Base-by-base conservation (phyloP, 2,888 invertebrate genomes). In the Protula sp. region DNA sequence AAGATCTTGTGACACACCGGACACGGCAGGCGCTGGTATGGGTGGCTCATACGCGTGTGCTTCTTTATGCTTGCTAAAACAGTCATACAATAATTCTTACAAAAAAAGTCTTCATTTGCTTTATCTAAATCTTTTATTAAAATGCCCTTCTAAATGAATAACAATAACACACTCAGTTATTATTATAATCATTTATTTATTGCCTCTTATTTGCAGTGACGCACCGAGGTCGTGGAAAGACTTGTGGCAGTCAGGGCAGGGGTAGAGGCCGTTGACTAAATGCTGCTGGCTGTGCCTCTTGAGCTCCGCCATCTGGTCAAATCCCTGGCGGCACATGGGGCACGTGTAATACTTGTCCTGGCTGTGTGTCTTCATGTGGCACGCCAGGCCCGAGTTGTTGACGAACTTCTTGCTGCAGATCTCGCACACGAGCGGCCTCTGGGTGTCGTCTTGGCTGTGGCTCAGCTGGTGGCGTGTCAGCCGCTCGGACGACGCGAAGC, bases 281-380 rank as follows among this genome's bases (percentile, higher is more conserved):
- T 90, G 89, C 24, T 83, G 83, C 59, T 85, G 84, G 30, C 88
- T 86, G 74, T 90, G 90, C 56, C 85, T 84, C 72, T 57, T 56
- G 45, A 64, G 50, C 28, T 45, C 55, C 38, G 54, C 47, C 19
- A 64, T 55, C 70, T 87, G 86, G 64, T 87, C 86, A 74, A 88
- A 90, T 19, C 85, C 83, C 71, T 86, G 84, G 59, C 86, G 85
- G 75, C 90, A 90, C 72, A 89, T 87, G 0, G 88, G 87, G 74
- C 90, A 90, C 73, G 88, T 87, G 70, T 88, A 88, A 56, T 84
- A 83, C 70, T 86, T 86, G 66, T 76, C 76, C 56, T 85, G 85
- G 60, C 86, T 75, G 70, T 89, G 89, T 2, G 86, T 87, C 80
- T 88, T 89, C 61, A 87, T 76, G 76, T 90, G 89, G 68, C 88